Conservation (phyloP, 2,888 invertebrate species). For the Parnassius mnemosyne region DNA sequence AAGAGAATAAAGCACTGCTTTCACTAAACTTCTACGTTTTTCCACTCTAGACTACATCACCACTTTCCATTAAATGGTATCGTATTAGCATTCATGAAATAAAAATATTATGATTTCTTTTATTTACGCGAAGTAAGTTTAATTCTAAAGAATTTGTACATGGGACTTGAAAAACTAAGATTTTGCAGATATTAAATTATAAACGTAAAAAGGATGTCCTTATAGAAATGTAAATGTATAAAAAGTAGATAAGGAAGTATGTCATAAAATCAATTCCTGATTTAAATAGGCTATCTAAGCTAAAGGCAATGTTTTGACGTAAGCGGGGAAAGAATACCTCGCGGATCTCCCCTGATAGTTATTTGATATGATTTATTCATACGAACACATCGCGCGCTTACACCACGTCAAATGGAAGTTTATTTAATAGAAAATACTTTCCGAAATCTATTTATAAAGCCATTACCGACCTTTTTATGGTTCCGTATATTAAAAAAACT, state of each 20-base stretch:
- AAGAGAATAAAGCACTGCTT: too few species aligned
- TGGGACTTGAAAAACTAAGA: too few species aligned
- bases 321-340: constrained; percentile 59
- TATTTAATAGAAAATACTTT: constrained; percentile 77
- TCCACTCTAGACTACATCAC: too few species aligned
- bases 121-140: too few species aligned
- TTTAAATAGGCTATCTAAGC: constrained; percentile 50
- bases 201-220: background rate
- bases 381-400: constrained; percentile 58
- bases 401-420: constrained; percentile 72
- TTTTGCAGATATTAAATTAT: too few species aligned
- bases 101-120: too few species aligned
- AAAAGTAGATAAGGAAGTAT: constrained; percentile 43
- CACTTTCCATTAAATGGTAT: too few species aligned
- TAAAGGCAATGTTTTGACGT: constrained; percentile 63
- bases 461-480: constrained; percentile 53
- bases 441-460: constrained; percentile 77
- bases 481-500: constrained; percentile 16
- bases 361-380: constrained; percentile 88
- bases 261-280: constrained; percentile 52
- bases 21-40: too few species aligned
- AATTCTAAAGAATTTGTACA: too few species aligned
- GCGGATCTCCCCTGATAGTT: constrained; percentile 82
- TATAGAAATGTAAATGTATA: background rate
- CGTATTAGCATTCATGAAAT: too few species aligned